Evolutionary conservation across 2,797 vertebrate genomes (phyloP), one percentile per base, ranked within the genome.

Genomic region (Hydrophis major): DNA sequence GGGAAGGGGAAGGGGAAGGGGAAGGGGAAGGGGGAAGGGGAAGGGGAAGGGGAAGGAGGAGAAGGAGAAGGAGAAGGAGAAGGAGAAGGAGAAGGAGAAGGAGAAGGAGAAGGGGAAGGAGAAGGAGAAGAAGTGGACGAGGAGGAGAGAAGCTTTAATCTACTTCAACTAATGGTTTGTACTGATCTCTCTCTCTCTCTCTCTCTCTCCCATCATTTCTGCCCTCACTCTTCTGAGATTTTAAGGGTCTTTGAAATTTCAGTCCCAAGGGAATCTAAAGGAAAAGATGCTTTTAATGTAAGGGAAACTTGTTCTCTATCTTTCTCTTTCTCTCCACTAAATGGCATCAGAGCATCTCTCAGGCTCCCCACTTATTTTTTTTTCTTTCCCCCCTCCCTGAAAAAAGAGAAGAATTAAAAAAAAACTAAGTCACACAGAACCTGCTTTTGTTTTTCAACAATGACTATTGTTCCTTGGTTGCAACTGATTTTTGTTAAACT

Each of bases 271-370:
- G 66, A 56, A 90, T 0, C 93, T 55, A 93, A 74, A 10, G 47
- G 14, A 57, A 16, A 2, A 6, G 0, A n/a, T 69, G 4, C 56
- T 94, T 93, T 59, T 13, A 16, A 14, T 55, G 3, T 6, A 55
- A 87, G 14, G 28, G 7, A 0, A 14, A 91, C 61, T 88, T 4
- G 50, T 22, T 37, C 0, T 0, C 0, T 32, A 0, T 0, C 88
- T 27, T 16, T 47, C 27, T 57, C 53, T 78, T 16, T n/a, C 32
- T 92, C 16, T 0, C 93, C 96, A 92, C 47, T 90, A 96, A 94
- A 94, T 97, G 95, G 94, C 57, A 93, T 27, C 63, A 86, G 27
- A 1, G 53, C 61, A 93, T 92, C 89, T 96, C 91, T 94, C 90
- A 94, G 93, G 27, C 88, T 92, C 53, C 74, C 37, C 69, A 14